Base-by-base conservation (phyloP, 1,140 invertebrate species). In the Whitmania pigra region DNA sequence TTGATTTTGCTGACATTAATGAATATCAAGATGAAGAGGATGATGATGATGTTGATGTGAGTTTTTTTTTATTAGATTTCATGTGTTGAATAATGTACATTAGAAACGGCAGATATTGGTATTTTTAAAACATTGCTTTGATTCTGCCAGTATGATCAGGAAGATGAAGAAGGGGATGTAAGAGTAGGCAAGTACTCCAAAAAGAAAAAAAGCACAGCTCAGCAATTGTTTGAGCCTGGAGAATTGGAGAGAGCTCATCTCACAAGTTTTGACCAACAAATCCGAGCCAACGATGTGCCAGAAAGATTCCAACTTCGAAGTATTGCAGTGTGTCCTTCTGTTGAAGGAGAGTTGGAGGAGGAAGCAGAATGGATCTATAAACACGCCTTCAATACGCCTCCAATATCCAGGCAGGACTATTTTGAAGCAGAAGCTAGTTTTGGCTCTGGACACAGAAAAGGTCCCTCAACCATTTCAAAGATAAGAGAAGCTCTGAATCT, bases 281-380 rank as follows among this genome's bases (percentile, higher is more conserved):
- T 91, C 67, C 74, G 81, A 71, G 78, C 75, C 20, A 80, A 81
- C 40, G 85, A 85, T 73, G 78, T 81, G 71, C 85, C 85, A 20
- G 85, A 86, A 75, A 75, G 84, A 67, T 92, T 94, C 89, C 90
- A 97, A 84, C 83, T 97, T 27, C 86, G 96, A 25, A 87, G 89
- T 75, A 87, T 96, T 43, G 93, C 76, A 82, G 93, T 79, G 0
- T 91, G 89, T 0, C 78, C 90, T 0, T 90, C 86, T 3, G 73
- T 71, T 5, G 84, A 85, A 70, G 80, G 79, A 20, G 94, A 99
- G 81, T 79, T 98, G 2, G 89, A 94, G 57, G 88, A 93, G 71
- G 97, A 99, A 83, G 91, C 95, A 0, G 89, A 94, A 76, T 99
- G 96, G 96, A 97, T 99, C 63, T 96, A 94, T 79, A 90, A 92